A percentile compares a stretch with the other conserved stretches of the same genome.
phyloP scores from a whole-genome alignment of 2,888 invertebrate genomes.

The Coenonympha glycerion region DNA sequence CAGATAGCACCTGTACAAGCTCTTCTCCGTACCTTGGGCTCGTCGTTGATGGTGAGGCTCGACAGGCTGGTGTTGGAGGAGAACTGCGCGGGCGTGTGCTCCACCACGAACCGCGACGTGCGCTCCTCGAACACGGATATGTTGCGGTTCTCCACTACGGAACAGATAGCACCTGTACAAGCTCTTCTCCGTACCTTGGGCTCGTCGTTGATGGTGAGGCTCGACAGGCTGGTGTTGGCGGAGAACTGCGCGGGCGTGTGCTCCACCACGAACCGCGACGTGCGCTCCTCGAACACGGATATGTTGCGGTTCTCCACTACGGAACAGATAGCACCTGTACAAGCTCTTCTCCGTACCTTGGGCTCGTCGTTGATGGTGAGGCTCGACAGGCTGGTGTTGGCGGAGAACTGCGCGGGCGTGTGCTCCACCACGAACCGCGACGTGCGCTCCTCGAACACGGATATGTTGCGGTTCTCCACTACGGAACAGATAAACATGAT shows the following conservation, averaged over 20 bases:
- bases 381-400: conserved; percentile 90
- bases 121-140: conserved; percentile 86
- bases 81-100: conserved; percentile 90
- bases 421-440: conserved; percentile 89
- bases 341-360: conserved; percentile 26
- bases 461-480: conserved; percentile 53
- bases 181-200: conserved; percentile 39
- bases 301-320: conserved; percentile 44
- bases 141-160: conserved; percentile 40
- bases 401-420: conserved; percentile 90
- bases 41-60: conserved; percentile 89
- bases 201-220: conserved; percentile 88
- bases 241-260: conserved; percentile 92
- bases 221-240: conserved; percentile 89
- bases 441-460: conserved; percentile 86
- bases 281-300: conserved; percentile 86
- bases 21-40: conserved; percentile 50
- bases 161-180: neutral
- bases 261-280: conserved; percentile 87
- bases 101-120: conserved; percentile 85
- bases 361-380: conserved; percentile 87
- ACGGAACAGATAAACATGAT: neutral
- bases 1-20: neutral
- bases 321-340: neutral
- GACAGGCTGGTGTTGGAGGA: conserved; percentile 90